These are phyloP conservation scores for Cosmia trapezina DNA, from an alignment of 2,888 invertebrate genomes.

Conservation along the genomic window DNA sequence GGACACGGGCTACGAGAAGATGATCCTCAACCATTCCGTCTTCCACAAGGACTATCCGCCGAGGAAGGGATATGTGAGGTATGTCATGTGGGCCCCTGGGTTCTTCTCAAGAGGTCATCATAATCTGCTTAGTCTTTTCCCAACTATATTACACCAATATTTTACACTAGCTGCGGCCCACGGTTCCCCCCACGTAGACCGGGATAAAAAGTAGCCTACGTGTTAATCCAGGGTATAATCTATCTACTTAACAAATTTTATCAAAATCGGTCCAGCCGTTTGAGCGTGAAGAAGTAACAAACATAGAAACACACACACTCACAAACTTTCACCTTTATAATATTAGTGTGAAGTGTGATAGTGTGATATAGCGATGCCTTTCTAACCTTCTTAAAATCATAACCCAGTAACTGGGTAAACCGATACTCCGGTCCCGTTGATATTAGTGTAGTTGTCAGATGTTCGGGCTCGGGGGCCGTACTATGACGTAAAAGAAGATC, in stretches of 20 bases:
- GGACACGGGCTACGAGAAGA: slow-evolving; percentile 95
- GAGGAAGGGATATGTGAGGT: slow-evolving; percentile 95
- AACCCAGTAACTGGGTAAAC: not conserved
- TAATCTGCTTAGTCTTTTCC: not conserved
- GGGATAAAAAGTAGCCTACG: too few relatives aligned
- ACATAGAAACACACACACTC: too few relatives aligned
- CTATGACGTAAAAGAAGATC: too few relatives aligned
- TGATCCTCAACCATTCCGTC: slow-evolving; percentile 97
- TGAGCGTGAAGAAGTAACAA: too few relatives aligned
- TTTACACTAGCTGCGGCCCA: too few relatives aligned
- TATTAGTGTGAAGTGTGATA: too few relatives aligned
- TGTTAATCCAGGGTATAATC: too few relatives aligned
- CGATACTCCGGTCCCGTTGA: not conserved
- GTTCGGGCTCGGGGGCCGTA: not conserved
- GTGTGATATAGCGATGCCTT: too few relatives aligned
- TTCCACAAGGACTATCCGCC: slow-evolving; percentile 96
- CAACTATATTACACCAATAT: not conserved
- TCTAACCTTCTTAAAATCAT: not conserved
- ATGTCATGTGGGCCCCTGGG: slow-evolving; percentile 30
- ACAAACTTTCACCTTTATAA: too few relatives aligned
- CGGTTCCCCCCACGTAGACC: too few relatives aligned
- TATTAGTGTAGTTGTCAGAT: not conserved
- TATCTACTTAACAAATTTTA: too few relatives aligned
- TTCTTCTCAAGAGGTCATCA: not conserved
- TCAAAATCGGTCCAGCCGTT: too few relatives aligned